Evolutionary conservation across 1,140 invertebrate species (phyloP).

Genomic region (Zaprionus inermis): DNA sequence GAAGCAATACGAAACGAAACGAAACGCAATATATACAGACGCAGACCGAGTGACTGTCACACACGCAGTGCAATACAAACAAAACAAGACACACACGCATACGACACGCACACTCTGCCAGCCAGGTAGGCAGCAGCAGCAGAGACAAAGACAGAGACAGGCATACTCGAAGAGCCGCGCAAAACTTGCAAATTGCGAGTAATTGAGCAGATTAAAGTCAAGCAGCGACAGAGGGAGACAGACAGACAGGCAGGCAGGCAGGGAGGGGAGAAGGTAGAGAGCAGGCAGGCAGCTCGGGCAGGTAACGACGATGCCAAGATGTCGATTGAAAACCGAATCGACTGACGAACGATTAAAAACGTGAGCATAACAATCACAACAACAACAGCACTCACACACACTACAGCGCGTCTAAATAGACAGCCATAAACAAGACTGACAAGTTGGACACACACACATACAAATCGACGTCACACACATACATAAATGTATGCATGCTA

Average conservation of each 20-base stretch:
- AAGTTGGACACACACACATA: conserved; percentile 49
- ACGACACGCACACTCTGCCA: conserved; percentile 16
- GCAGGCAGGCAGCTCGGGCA: conserved; percentile 32
- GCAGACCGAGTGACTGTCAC: conserved; percentile 23
- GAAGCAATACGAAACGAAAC: conserved; percentile 62
- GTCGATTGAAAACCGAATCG: conserved; percentile 66
- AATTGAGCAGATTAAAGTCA: conserved; percentile 83
- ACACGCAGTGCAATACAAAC: conserved; percentile 10
- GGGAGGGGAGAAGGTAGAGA: conserved; percentile 28
- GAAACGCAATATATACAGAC: conserved; percentile 43
- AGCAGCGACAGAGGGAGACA: conserved; percentile 55
- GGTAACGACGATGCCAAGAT: conserved; percentile 58
- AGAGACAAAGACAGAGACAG: conserved; percentile 26
- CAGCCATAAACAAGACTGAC: conserved; percentile 68
- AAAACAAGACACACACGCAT: conserved; percentile 15
- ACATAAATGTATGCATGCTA: neutral
- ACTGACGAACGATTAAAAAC: conserved; percentile 74
- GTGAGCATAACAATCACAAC: conserved; percentile 73
- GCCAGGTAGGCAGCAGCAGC: conserved; percentile 26
- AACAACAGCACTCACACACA: conserved; percentile 42
- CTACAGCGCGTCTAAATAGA: conserved; percentile 42
- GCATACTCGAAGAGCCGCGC: conserved; percentile 40
- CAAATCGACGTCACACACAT: conserved; percentile 26
- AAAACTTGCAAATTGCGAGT: conserved; percentile 82
- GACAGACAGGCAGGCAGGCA: conserved; percentile 10